Evolutionary conservation across 1,140 invertebrate genomes (phyloP).

Genomic region (Hesperophylax magnus): DNA sequence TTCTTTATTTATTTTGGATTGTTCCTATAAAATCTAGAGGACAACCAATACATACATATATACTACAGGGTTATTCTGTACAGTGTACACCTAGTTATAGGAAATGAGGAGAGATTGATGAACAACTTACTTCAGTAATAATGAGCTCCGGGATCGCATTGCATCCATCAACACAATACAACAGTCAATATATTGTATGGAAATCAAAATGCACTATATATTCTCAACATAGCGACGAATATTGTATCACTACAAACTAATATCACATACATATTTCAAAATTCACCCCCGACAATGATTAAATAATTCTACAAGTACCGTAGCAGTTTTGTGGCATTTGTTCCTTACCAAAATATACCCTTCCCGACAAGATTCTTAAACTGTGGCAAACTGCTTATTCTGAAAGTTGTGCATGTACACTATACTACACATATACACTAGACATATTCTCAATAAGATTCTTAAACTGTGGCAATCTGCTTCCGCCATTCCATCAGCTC

Average conservation of each 20-base stretch:
- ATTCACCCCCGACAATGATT: conserved; percentile 19
- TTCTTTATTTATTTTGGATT: not conserved
- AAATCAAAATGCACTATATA: conserved; percentile 22
- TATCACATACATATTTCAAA: conserved; percentile 40
- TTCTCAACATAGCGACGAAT: conserved; percentile 14
- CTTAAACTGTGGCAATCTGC: too few relatives aligned
- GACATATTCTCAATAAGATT: too few relatives aligned
- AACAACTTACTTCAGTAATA: conserved; percentile 1
- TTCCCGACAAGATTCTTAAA: too few relatives aligned
- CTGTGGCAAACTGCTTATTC: too few relatives aligned
- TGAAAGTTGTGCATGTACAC: too few relatives aligned
- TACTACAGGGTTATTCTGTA: not conserved
- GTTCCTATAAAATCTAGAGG: conserved; percentile 6
- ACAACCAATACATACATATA: not conserved
- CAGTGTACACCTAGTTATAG: not conserved
- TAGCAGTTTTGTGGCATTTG: conserved; percentile 4
- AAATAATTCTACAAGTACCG: conserved; percentile 31
- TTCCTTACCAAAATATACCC: too few relatives aligned
- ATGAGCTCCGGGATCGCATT: conserved; percentile 2
- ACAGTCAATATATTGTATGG: conserved; percentile 10
- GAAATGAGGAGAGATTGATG: conserved; percentile 7
- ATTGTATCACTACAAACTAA: conserved; percentile 43
- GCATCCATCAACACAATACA: not conserved
- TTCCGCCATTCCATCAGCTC: too few relatives aligned
- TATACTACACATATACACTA: too few relatives aligned